Conservation (phyloP, 35 echinoderm and acorn worm species). For the Anneissia japonica region DNA sequence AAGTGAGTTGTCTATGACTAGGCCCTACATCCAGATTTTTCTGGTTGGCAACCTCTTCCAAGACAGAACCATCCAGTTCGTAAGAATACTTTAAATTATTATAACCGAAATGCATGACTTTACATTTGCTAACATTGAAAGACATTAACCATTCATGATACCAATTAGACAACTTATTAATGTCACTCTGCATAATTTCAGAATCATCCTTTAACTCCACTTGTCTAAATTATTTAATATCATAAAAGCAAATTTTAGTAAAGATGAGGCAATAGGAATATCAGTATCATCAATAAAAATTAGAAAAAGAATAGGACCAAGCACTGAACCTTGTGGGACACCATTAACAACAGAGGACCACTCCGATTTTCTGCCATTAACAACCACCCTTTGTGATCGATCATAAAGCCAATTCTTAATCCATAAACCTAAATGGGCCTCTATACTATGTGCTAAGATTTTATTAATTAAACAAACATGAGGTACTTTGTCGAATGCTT, state of each 20-base stretch:
- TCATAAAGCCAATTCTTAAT: neutral
- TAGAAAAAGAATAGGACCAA: neutral
- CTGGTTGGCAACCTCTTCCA: too few species aligned
- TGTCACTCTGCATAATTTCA: neutral
- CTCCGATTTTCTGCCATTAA: slow-evolving; percentile 15
- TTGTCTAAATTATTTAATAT: neutral
- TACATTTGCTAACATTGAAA: too few species aligned
- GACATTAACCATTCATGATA: too few species aligned
- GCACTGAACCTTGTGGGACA: slow-evolving; percentile 13
- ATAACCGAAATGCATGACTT: too few species aligned
- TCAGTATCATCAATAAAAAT: slow-evolving; percentile 21
- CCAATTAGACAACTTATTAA: neutral
- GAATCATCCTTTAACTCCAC: neutral
- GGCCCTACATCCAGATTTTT: too few species aligned
- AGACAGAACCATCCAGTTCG: too few species aligned
- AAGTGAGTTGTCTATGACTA: too few species aligned
- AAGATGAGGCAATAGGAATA: neutral
- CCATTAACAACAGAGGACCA: slow-evolving; percentile 21
- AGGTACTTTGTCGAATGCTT: too few species aligned
- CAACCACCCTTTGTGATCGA: slow-evolving; percentile 4
- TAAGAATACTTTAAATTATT: too few species aligned
- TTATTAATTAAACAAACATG: too few species aligned
- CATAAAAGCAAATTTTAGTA: slow-evolving; percentile 30
- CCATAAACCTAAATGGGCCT: too few species aligned
- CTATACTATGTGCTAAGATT: too few species aligned